Conservation (phyloP, 2,797 vertebrate genomes). For the Xenops minutus region DNA sequence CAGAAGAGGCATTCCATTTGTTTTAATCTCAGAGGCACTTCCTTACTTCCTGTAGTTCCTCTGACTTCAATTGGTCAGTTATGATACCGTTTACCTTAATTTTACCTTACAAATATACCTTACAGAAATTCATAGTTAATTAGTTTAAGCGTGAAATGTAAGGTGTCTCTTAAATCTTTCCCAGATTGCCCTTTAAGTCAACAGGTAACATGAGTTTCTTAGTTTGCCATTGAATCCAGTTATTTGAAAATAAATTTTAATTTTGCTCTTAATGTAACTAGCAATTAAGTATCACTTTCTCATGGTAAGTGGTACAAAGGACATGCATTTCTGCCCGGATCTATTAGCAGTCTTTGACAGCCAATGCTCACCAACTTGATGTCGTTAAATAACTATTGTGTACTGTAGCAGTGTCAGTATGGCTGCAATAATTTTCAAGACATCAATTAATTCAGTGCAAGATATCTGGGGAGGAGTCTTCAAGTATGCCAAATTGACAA, state of each 20-base stretch:
- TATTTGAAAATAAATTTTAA: background rate
- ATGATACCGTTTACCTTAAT: background rate
- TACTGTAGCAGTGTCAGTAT: background rate
- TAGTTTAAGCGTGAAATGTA: background rate
- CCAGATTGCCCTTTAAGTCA: background rate
- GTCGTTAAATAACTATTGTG: background rate
- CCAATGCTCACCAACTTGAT: background rate
- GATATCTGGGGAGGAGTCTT: background rate
- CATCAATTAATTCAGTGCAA: background rate
- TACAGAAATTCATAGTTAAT: background rate
- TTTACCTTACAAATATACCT: background rate
- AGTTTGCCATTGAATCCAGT: background rate
- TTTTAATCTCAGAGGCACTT: background rate
- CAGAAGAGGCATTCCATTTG: background rate
- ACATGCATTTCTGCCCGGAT: background rate
- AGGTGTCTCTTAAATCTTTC: background rate
- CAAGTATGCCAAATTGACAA: background rate
- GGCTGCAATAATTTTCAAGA: background rate
- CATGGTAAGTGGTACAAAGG: background rate
- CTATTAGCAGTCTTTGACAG: background rate
- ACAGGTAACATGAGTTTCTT: background rate
- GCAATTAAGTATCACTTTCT: background rate
- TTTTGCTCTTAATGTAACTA: background rate
- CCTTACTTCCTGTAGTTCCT: background rate
- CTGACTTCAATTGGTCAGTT: background rate